phyloP scores from a whole-genome alignment of 2,113 vertebrate species.

The Corapipo altera region DNA sequence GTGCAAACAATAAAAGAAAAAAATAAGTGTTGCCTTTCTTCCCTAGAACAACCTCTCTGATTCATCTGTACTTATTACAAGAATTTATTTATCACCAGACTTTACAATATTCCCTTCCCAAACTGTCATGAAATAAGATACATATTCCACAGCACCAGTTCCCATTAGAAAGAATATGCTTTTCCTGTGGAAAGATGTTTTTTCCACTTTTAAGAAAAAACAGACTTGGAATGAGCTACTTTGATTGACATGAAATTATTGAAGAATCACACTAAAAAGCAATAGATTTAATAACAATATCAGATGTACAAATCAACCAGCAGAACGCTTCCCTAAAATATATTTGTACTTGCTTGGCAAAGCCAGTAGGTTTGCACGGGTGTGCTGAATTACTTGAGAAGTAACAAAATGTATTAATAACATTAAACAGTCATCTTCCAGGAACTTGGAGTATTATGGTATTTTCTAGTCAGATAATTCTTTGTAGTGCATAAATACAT shows the following conservation, averaged over 20 bases:
- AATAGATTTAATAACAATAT: constrained; percentile 16
- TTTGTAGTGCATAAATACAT: not conserved
- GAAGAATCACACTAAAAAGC: not conserved
- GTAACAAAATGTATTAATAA: not conserved
- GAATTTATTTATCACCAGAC: not conserved
- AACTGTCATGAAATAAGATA: not conserved
- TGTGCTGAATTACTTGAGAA: not conserved
- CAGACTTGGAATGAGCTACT: not conserved
- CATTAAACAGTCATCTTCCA: not conserved
- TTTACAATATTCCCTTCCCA: not conserved
- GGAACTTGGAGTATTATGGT: not conserved
- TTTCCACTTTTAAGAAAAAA: not conserved
- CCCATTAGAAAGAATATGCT: not conserved
- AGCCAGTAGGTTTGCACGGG: not conserved
- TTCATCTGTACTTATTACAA: constrained; percentile 7
- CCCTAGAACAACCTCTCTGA: not conserved
- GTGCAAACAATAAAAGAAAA: constrained; percentile 62
- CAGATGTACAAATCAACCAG: not conserved
- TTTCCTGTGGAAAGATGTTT: not conserved
- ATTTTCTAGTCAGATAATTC: not conserved
- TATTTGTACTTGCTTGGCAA: not conserved
- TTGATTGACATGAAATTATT: not conserved
- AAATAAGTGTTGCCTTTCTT: constrained; percentile 43
- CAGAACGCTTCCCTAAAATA: not conserved
- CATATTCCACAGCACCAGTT: not conserved